These are phyloP conservation scores for Ashinkailepas kermadecensis DNA, from an alignment of 2,888 invertebrate species.

Conservation along the genomic window DNA sequence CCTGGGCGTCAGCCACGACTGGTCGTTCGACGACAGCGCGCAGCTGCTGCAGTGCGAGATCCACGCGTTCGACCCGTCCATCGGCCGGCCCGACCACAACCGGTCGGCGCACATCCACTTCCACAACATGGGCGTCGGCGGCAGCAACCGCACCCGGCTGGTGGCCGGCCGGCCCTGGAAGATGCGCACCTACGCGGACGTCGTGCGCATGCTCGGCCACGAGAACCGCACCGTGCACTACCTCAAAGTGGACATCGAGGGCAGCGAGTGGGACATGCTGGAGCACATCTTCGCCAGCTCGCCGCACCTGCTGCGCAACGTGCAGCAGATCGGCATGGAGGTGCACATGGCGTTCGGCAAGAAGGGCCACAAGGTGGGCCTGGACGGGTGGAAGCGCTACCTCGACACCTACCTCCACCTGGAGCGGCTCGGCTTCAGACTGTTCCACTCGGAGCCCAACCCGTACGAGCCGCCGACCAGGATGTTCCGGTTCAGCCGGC, in stretches of 20 bases:
- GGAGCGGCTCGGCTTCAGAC: too few relatives aligned
- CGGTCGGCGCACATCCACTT: slow-evolving; percentile 37
- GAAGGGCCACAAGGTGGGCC: too few relatives aligned
- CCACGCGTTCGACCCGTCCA: slow-evolving; percentile 40
- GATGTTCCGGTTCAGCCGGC: too few relatives aligned
- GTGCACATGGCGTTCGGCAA: slow-evolving; percentile 4
- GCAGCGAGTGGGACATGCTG: slow-evolving; percentile 23
- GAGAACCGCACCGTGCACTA: slow-evolving; percentile 35
- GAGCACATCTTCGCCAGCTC: slow-evolving; percentile 24
- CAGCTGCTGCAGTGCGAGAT: slow-evolving; percentile 38
- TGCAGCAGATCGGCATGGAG: slow-evolving; percentile 29
- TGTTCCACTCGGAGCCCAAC: too few relatives aligned
- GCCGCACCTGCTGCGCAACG: slow-evolving; percentile 26
- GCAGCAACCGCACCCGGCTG: not conserved
- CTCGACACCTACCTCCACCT: too few relatives aligned
- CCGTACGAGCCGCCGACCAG: too few relatives aligned
- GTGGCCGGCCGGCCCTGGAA: slow-evolving; percentile 35
- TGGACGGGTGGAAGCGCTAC: too few relatives aligned
- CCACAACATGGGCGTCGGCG: slow-evolving; percentile 31
- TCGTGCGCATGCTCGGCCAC: slow-evolving; percentile 39
- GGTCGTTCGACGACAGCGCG: slow-evolving; percentile 34
- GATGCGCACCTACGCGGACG: slow-evolving; percentile 38
- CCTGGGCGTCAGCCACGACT: slow-evolving; percentile 32
- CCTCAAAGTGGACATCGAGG: slow-evolving; percentile 28
- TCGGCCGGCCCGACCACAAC: slow-evolving; percentile 27